Evolutionary conservation across 2,113 vertebrate genomes (phyloP).

Genomic region (Phrynosoma blainvillii): DNA sequence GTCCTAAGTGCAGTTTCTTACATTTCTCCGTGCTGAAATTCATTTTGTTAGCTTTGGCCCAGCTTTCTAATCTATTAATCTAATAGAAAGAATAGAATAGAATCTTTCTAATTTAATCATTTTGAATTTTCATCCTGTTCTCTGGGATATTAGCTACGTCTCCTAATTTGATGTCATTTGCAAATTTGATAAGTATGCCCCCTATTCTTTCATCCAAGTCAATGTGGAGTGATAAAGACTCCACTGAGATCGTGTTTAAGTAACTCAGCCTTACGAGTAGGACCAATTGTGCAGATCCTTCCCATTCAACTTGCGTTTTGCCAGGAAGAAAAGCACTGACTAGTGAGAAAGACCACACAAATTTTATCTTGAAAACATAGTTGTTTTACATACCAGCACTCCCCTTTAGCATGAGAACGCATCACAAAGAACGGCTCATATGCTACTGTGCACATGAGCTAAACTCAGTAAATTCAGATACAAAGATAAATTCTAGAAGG

Average conservation of each 20-base stretch:
- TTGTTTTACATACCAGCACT: not conserved
- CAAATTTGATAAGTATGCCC: too few relatives aligned
- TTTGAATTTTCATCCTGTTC: too few relatives aligned
- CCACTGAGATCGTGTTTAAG: not conserved
- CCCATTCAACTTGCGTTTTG: not conserved
- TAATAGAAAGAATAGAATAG: too few relatives aligned
- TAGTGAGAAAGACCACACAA: not conserved
- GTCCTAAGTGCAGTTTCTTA: too few relatives aligned
- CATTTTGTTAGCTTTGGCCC: too few relatives aligned
- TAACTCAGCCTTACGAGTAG: not conserved
- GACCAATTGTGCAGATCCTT: not conserved
- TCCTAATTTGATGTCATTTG: too few relatives aligned
- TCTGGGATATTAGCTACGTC: too few relatives aligned
- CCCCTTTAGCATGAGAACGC: not conserved
- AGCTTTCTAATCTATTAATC: too few relatives aligned
- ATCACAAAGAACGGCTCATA: not conserved
- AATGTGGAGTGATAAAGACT: too few relatives aligned
- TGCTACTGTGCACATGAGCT: not conserved
- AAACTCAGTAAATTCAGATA: not conserved
- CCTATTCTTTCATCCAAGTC: too few relatives aligned
- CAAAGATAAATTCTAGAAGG: not conserved
- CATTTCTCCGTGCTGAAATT: too few relatives aligned
- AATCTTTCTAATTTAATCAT: too few relatives aligned
- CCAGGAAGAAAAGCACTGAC: not conserved
- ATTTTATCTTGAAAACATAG: not conserved